phyloP scores from a whole-genome alignment of 2,888 invertebrate genomes.

The Lasioglossum zephyrum region DNA sequence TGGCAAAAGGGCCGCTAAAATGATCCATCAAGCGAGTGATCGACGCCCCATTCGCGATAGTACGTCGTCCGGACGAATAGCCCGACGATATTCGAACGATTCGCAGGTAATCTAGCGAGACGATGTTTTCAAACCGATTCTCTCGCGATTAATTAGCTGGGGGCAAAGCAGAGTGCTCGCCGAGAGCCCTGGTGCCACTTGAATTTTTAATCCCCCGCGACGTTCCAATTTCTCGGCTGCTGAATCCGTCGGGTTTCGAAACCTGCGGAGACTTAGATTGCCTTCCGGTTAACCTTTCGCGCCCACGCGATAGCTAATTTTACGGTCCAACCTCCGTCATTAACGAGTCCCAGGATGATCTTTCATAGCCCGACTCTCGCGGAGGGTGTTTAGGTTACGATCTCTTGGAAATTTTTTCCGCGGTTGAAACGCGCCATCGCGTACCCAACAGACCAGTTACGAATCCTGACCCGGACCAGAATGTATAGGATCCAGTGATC shows the following conservation, averaged over 20 bases:
- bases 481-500: background rate
- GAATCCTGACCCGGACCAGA: background rate
- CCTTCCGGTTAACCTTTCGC: background rate
- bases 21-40: background rate
- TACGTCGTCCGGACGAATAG: background rate
- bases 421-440: background rate
- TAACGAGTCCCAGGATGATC: background rate
- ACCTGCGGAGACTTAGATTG: slow-evolving; percentile 2
- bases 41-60: background rate
- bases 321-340: background rate
- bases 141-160: background rate
- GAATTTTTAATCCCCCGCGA: slow-evolving; percentile 9
- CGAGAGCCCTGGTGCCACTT: background rate
- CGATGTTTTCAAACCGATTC: background rate
- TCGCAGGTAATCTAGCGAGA: background rate
- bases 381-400: background rate
- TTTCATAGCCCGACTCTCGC: background rate
- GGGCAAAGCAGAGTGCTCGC: background rate
- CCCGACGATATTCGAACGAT: background rate
- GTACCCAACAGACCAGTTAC: too few relatives aligned
- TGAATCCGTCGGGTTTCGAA: background rate
- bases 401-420: background rate
- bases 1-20: background rate
- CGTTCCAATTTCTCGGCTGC: slow-evolving; percentile 10
- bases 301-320: slow-evolving; percentile 7